phyloP scores from a whole-genome alignment of 2,113 vertebrate species.

The Archocentrus centrarchus region DNA sequence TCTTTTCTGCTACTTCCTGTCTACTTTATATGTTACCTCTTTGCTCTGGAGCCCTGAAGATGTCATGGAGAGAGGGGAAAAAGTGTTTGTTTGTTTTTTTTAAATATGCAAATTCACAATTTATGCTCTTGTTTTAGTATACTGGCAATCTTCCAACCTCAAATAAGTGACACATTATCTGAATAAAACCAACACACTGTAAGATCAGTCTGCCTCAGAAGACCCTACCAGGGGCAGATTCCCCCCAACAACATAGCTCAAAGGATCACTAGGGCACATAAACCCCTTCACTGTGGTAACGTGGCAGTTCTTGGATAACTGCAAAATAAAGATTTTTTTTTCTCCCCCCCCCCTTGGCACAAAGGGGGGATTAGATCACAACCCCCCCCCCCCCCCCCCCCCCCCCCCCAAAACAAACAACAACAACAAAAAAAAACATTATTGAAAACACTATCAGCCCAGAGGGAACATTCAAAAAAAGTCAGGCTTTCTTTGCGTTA shows the following conservation, averaged over 20 bases:
- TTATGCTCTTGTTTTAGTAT: neutral
- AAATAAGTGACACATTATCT: neutral
- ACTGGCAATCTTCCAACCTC: neutral
- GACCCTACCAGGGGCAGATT: too few relatives aligned
- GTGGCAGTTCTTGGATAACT: too few relatives aligned
- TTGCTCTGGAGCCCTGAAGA: neutral
- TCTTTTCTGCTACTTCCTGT: constrained; percentile 30
- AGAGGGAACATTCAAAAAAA: neutral
- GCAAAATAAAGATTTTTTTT: too few relatives aligned
- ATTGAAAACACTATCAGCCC: neutral
- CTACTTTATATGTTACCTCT: constrained; percentile 14
- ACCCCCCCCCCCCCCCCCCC: too few relatives aligned
- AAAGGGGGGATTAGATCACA: too few relatives aligned
- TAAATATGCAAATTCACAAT: neutral
- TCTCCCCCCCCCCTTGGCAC: too few relatives aligned
- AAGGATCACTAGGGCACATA: too few relatives aligned
- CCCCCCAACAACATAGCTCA: too few relatives aligned
- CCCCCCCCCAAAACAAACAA: too few relatives aligned
- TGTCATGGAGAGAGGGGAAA: neutral
- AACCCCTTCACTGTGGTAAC: too few relatives aligned
- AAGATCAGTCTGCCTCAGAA: too few relatives aligned
- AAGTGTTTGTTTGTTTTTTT: neutral
- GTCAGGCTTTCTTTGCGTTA: neutral
- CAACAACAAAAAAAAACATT: neutral
- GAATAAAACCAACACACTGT: neutral